Evolutionary conservation across 2,113 vertebrate species (phyloP).

Genomic region (Bos taurus): DNA sequence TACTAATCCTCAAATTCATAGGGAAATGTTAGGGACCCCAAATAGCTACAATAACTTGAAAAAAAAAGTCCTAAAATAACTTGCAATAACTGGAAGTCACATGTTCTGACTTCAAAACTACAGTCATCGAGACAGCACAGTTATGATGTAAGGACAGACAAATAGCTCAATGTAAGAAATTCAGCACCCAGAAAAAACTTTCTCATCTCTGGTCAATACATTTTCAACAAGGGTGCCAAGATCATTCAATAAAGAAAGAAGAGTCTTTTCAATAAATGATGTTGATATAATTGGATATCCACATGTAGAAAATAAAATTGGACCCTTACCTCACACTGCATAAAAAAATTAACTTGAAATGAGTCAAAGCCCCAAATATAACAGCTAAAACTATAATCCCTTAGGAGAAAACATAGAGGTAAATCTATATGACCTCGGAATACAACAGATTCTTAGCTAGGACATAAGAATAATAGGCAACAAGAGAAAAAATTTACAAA

Average conservation of each 20-base stretch:
- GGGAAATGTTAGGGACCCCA: not conserved
- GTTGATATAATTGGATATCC: not conserved
- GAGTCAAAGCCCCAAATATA: not conserved
- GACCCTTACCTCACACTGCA: not conserved
- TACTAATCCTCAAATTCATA: not conserved
- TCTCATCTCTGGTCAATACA: not conserved
- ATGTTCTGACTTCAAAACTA: not conserved
- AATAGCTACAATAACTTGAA: not conserved
- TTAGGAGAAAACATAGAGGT: not conserved
- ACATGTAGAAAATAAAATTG: not conserved
- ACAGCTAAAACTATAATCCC: not conserved
- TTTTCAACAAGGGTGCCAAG: not conserved
- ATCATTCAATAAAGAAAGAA: not conserved
- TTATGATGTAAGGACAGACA: not conserved
- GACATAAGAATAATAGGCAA: not conserved
- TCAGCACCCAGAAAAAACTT: not conserved
- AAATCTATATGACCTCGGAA: not conserved
- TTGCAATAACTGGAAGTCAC: not conserved
- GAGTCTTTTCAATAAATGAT: not conserved
- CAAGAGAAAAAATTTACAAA: not conserved
- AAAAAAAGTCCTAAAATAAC: not conserved
- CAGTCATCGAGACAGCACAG: not conserved
- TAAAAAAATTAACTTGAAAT: not conserved
- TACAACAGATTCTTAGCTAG: not conserved
- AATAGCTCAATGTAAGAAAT: not conserved